Evolutionary conservation across 2,888 invertebrate genomes (phyloP), one percentile per base, ranked within the genome.

Genomic region (Melitaea athalia): DNA sequence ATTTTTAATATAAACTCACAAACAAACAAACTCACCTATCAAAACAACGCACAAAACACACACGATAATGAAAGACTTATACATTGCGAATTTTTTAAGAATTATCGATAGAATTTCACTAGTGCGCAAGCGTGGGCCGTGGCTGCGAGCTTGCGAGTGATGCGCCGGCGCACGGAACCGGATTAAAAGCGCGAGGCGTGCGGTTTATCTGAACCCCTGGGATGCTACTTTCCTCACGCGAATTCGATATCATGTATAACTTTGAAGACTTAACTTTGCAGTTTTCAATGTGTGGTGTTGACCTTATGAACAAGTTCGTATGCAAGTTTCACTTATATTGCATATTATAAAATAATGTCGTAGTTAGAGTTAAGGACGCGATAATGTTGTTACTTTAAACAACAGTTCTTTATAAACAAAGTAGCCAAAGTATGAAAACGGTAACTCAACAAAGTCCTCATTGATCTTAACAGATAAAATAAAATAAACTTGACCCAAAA

Each of bases 21-120:
- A n/a, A n/a, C n/a, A n/a, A n/a, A n/a, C n/a, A n/a, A n/a, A 87
- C 91, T 90, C 72, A 92, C 92, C 91, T 74, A 88, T 84, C 47
- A 90, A 81, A 72, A 88, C 86, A 82, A 84, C 85, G 79, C 79
- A 85, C 77, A 88, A 78, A 74, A 85, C 85, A 87, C 90, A 87
- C 74, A 91, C 77, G 67, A 91, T 63, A 77, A 88, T 79, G 31
- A 88, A 67, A 11, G 85, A 83, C 78, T 92, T 92, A 75, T 84
- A 86, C 92, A 92, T 92, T 76, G 80, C 82, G 70, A 69, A 64
- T 73, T 62, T 65, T 70, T 67, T 62, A 43, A 66, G 70, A 68
- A 55, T 66, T 62, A 63, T 59, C 52, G 63, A 55, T 60, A 67
- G 60, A 59, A 74, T 68, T 69, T 63, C 68, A 69, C 70, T 69